Percentiles rank a stretch among this genome's conserved stretches.
Evolutionary conservation across 2,888 invertebrate genomes (phyloP).

Genomic region (Fragum sueziense): DNA sequence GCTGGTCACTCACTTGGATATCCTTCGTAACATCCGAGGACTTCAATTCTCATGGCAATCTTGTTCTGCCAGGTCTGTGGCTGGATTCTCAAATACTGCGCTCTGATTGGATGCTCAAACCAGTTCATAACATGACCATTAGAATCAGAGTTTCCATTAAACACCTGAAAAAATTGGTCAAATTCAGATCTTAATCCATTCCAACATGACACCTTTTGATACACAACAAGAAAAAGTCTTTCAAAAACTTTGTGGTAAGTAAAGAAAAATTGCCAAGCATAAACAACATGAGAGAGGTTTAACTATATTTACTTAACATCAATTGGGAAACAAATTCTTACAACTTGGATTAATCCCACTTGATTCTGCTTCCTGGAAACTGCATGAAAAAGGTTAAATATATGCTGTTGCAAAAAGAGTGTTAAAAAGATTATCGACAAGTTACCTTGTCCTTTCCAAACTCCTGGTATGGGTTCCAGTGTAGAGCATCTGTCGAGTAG

Average conservation of each 20-base stretch:
- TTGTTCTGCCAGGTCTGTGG: slow-evolving; percentile 90
- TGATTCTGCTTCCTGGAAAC: too few species aligned
- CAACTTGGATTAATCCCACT: too few species aligned
- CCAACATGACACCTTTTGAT: too few species aligned
- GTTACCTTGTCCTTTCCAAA: slow-evolving; percentile 84
- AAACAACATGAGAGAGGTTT: too few species aligned
- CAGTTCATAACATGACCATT: slow-evolving; percentile 86
- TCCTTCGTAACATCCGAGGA: slow-evolving; percentile 87
- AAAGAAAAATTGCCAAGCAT: too few species aligned
- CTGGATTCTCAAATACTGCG: slow-evolving; percentile 88
- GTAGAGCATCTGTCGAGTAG: slow-evolving; percentile 88
- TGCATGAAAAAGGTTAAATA: too few species aligned
- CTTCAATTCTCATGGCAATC: slow-evolving; percentile 89
- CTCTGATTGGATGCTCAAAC: slow-evolving; percentile 89
- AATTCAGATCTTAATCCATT: too few species aligned
- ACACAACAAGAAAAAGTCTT: too few species aligned
- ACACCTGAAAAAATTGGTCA: slow-evolving; percentile 85
- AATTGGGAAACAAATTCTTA: background rate
- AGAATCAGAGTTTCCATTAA: slow-evolving; percentile 89
- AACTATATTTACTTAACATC: too few species aligned
- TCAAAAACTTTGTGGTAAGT: too few species aligned
- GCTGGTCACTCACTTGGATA: slow-evolving; percentile 66
- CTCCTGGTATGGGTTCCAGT: slow-evolving; percentile 85
- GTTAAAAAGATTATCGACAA: too few species aligned
- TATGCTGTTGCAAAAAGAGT: background rate